These are phyloP conservation scores for Etheostoma cragini DNA, from an alignment of 2,113 vertebrate genomes.

Conservation along the genomic window DNA sequence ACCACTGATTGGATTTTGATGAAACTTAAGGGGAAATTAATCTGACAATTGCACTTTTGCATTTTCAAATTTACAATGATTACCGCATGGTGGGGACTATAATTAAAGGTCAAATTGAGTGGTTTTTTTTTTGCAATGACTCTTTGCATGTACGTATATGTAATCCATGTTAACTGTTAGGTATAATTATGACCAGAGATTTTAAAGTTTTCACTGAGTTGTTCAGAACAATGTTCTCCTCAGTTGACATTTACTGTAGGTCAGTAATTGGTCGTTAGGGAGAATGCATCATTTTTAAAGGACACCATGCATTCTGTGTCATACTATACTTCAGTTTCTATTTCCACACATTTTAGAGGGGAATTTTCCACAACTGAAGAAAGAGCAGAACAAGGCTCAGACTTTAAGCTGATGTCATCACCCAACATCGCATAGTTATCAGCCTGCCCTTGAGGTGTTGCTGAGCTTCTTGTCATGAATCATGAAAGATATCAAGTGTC, in stretches of 20 bases:
- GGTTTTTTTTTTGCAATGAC: not conserved
- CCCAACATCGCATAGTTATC: constrained; percentile 53
- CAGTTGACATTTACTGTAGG: constrained; percentile 11
- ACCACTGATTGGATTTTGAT: constrained; percentile 43
- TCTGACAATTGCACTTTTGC: constrained; percentile 32
- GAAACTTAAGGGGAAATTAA: constrained; percentile 26
- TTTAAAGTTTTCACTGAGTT: not conserved
- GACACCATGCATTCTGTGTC: not conserved
- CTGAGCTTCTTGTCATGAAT: constrained; percentile 64
- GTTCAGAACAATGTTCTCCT: not conserved
- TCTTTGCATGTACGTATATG: not conserved
- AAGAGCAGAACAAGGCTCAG: constrained; percentile 6
- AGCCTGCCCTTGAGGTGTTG: constrained; percentile 71
- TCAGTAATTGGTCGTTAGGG: not conserved
- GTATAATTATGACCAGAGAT: not conserved
- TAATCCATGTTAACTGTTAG: not conserved
- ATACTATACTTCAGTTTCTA: not conserved
- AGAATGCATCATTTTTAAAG: not conserved
- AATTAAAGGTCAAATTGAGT: not conserved
- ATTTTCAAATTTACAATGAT: constrained; percentile 17
- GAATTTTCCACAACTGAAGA: not conserved
- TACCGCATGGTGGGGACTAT: constrained; percentile 16
- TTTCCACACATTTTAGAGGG: constrained; percentile 2
- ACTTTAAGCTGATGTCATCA: constrained; percentile 51
- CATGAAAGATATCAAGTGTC: constrained; percentile 69